These are phyloP conservation scores for Lacerta bilineata DNA, from an alignment of 2,797 vertebrate genomes.

Conservation along the genomic window DNA sequence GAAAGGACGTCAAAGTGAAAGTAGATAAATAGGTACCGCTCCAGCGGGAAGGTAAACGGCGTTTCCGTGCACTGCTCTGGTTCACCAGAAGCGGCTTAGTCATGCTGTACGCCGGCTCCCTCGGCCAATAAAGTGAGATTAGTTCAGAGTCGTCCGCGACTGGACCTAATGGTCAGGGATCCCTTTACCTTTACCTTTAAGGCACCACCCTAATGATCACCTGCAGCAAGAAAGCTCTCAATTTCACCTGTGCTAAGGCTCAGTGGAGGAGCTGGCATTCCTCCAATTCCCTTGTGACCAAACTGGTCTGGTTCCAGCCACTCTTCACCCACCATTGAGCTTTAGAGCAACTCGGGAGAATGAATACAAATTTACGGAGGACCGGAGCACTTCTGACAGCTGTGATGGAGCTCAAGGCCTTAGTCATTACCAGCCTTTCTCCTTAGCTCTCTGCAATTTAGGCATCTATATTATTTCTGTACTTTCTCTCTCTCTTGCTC, in stretches of 20 bases:
- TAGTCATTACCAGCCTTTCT: conserved; percentile 52
- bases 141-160: too few relatives aligned
- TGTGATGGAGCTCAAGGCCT: conserved; percentile 65
- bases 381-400: conserved; percentile 61
- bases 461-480: background rate
- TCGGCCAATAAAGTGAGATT: too few relatives aligned
- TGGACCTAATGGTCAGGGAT: too few relatives aligned
- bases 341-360: conserved; percentile 35
- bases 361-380: conserved; percentile 48
- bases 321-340: conserved; percentile 29
- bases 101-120: too few relatives aligned
- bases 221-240: background rate
- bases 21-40: too few relatives aligned
- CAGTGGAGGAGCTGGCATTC: background rate
- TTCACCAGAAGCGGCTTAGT: too few relatives aligned
- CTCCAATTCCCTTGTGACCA: background rate
- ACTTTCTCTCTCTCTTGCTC: background rate
- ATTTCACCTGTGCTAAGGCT: background rate
- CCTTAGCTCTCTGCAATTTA: background rate
- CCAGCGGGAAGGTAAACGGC: too few relatives aligned
- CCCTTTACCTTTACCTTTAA: too few relatives aligned
- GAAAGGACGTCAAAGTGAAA: too few relatives aligned
- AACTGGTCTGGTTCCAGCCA: conserved; percentile 34
- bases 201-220: too few relatives aligned
- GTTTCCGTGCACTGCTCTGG: too few relatives aligned